Percentiles rank a stretch among this genome's conserved stretches.
Conservation (phyloP, 2,113 vertebrate species). For the Parus major region DNA sequence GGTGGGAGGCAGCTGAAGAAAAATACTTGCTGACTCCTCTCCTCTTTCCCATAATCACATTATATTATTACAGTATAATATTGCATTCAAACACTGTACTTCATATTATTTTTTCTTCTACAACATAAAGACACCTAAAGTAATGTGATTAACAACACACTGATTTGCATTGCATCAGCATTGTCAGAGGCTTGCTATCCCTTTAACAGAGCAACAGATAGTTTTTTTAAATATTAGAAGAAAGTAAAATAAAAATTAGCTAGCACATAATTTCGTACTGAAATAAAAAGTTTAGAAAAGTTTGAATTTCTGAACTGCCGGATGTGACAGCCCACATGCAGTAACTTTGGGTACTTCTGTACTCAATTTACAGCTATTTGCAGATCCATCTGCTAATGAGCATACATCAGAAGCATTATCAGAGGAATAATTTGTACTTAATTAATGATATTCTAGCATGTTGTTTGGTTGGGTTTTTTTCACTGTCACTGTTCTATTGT, state of each 20-base stretch:
- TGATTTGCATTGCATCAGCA: background rate
- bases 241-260: background rate
- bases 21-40: too few species aligned
- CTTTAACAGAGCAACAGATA: background rate
- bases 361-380: background rate
- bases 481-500: background rate
- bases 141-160: background rate
- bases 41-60: rapidly evolving
- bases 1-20: background rate
- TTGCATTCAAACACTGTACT: background rate
- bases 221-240: background rate
- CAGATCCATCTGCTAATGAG: background rate
- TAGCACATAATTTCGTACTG: background rate
- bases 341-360: background rate
- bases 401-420: background rate
- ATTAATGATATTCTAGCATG: background rate
- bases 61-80: background rate
- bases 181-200: background rate
- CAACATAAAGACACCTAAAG: background rate
- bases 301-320: background rate
- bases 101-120: background rate
- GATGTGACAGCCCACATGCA: background rate
- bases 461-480: background rate
- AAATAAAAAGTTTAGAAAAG: background rate
- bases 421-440: background rate